A percentile compares a stretch with the other conserved stretches of the same genome.
phyloP scores from a whole-genome alignment of 2,113 vertebrate species.

The Ammodytes dubius region DNA sequence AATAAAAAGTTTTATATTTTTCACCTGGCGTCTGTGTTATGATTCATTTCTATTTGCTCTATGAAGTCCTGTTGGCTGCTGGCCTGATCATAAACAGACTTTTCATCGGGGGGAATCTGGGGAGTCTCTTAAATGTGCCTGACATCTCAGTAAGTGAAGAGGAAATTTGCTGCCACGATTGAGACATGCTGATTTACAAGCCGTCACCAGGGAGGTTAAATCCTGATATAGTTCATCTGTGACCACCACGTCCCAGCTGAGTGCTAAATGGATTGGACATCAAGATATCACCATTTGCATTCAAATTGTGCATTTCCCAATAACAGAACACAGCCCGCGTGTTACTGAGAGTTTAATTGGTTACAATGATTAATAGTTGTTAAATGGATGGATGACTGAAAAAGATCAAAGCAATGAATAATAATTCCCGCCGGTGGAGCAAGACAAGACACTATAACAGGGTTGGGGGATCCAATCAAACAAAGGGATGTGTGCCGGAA shows the following conservation, averaged over 20 bases:
- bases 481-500: background rate
- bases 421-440: conserved; percentile 4
- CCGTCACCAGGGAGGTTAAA: conserved; percentile 22
- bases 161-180: conserved; percentile 53
- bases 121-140: conserved; percentile 48
- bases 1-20: background rate
- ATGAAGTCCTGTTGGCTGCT: conserved; percentile 23
- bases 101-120: conserved; percentile 29
- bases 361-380: conserved; percentile 44
- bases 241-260: conserved; percentile 42
- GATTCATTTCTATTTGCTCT: conserved; percentile 23
- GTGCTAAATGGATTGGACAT: conserved; percentile 57
- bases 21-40: conserved; percentile 2
- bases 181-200: conserved; percentile 37
- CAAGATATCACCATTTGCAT: conserved; percentile 49
- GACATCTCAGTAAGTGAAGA: conserved; percentile 54
- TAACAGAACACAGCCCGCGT: background rate
- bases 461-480: conserved; percentile 19
- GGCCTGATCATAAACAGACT: conserved; percentile 45
- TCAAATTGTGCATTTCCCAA: conserved; percentile 29
- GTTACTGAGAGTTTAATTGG: conserved; percentile 39
- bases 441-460: background rate
- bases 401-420: conserved; percentile 25
- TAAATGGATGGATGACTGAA: conserved; percentile 39
- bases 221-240: conserved; percentile 49